A percentile compares a stretch with the other conserved stretches of the same genome.
Conservation (phyloP, 2,113 vertebrate genomes). For the Miniopterus natalensis region DNA sequence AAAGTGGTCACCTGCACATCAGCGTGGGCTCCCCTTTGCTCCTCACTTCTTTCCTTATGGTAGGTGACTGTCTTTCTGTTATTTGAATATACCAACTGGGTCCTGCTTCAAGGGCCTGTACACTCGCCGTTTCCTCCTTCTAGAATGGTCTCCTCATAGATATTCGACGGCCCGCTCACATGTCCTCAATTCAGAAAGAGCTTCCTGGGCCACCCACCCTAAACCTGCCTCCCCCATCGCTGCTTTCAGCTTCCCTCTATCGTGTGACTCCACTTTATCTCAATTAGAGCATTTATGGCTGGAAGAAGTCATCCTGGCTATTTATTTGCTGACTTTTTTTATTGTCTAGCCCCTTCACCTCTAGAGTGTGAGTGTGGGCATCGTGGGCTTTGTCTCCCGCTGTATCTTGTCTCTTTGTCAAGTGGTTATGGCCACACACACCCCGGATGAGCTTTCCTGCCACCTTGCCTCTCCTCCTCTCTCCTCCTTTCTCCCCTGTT, state of each 20-base stretch:
- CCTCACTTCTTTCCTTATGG: not conserved
- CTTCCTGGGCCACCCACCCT: not conserved
- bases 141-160: not conserved
- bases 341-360: not conserved
- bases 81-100: not conserved
- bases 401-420: not conserved
- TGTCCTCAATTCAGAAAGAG: not conserved
- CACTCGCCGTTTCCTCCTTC: not conserved
- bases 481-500: not conserved
- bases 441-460: not conserved
- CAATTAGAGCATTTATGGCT: not conserved
- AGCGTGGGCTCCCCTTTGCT: fast-evolving
- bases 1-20: not conserved
- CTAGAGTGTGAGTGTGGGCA: not conserved
- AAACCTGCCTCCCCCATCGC: not conserved
- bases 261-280: not conserved
- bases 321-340: not conserved
- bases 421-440: not conserved
- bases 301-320: not conserved
- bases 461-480: not conserved
- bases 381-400: not conserved
- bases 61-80: not conserved
- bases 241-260: not conserved
- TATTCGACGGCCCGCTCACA: not conserved
- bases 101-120: not conserved